Evolutionary conservation across 2,113 vertebrate species (phyloP).

Genomic region (Lepidothrix coronata): DNA sequence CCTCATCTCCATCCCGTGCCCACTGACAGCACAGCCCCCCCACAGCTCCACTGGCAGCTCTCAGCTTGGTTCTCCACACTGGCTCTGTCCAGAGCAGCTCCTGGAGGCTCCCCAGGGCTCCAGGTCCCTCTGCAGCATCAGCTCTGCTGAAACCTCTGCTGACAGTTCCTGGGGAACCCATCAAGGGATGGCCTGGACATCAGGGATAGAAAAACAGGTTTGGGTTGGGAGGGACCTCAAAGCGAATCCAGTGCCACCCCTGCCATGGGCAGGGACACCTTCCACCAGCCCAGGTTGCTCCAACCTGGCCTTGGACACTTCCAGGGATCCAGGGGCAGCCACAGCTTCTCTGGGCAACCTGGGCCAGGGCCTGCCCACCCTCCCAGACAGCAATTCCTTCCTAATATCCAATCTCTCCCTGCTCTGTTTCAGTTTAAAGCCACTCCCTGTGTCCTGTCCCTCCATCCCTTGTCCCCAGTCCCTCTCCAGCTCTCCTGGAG

Average conservation of each 20-base stretch:
- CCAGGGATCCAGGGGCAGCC: background rate
- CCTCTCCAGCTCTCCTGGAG: background rate
- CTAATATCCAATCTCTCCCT: background rate
- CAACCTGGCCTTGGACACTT: background rate
- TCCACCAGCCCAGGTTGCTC: background rate
- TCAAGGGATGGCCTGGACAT: no score
- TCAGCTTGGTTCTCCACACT: fast-evolving
- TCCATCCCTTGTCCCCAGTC: background rate
- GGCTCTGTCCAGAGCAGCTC: background rate
- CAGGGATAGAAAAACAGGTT: fast-evolving
- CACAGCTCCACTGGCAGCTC: fast-evolving
- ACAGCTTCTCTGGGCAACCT: background rate
- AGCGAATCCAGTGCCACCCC: background rate
- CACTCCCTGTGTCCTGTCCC: background rate
- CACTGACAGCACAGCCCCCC: background rate
- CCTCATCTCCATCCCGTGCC: background rate
- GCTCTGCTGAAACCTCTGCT: background rate
- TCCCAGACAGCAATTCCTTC: background rate
- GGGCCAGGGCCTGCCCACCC: background rate
- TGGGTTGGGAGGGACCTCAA: fast-evolving
- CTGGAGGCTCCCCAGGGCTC: fast-evolving
- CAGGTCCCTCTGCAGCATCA: fast-evolving
- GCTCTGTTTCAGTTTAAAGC: background rate
- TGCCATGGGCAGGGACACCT: background rate
- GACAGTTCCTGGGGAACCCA: fast-evolving